Conservation (phyloP, 2,797 vertebrate genomes). For the Tachyglossus aculeatus region DNA sequence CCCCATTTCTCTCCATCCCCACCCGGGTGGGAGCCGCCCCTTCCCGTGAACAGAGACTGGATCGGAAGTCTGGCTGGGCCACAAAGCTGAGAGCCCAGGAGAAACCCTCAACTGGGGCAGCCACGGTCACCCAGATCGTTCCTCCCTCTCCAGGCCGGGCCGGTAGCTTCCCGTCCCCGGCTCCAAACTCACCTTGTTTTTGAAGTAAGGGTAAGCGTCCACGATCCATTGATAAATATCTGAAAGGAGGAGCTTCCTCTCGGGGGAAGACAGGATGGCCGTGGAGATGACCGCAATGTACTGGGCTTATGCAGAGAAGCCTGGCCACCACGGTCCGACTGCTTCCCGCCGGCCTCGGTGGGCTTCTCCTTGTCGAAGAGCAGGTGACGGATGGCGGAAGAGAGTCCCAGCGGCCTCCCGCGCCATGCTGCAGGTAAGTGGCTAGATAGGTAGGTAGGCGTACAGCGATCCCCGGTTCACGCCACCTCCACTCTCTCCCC, state of each 20-base stretch:
- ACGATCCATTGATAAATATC: constrained; percentile 91
- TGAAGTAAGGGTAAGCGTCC: constrained; percentile 86
- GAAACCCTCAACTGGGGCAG: no score
- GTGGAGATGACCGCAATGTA: constrained; percentile 86
- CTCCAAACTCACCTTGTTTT: constrained; percentile 77
- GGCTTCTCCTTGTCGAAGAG: constrained; percentile 74
- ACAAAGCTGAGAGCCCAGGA: no score
- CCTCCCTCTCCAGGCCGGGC: no score
- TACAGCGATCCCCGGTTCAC: not conserved
- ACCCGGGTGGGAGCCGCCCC: no score
- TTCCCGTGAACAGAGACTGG: no score
- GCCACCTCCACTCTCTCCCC: not conserved
- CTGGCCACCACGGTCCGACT: constrained; percentile 30
- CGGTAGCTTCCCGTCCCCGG: no score
- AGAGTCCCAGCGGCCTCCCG: not conserved
- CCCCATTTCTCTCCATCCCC: no score
- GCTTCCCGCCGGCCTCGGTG: not conserved
- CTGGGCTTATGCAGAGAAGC: constrained; percentile 72
- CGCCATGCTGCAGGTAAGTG: fast-evolving
- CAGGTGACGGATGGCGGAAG: constrained; percentile 84
- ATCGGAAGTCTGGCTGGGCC: no score
- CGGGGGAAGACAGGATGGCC: constrained; percentile 81
- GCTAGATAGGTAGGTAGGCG: not conserved
- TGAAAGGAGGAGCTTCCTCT: constrained; percentile 83
- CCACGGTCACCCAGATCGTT: no score